Evolutionary conservation across 2,888 invertebrate genomes (phyloP), one percentile per base, ranked within the genome.

Genomic region (Noctua pronuba): DNA sequence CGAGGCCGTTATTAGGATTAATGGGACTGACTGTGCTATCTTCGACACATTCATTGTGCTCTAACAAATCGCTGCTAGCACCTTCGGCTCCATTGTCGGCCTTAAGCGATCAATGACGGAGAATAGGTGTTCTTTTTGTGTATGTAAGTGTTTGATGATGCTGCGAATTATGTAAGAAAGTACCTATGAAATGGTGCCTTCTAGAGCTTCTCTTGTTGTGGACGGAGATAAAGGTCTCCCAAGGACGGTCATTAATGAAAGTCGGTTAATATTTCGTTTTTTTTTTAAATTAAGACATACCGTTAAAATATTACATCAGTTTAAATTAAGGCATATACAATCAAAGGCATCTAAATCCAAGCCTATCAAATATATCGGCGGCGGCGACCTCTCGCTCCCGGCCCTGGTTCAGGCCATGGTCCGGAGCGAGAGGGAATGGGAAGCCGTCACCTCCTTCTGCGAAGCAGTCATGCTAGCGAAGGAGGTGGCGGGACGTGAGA

Each of bases 21-120:
- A 90, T 90, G 90, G 86, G 41, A 70, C 79, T 88, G 88, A 90
- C 86, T 89, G 76, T 86, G 89, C 88, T 89, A 88, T 89, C 89
- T 88, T 76, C 68, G 55, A 84, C 77, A 79, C 88, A 79, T 86
- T 90, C 87, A 88, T 90, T 90, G 88, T 88, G 74, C 73, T 71
- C 84, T 86, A 86, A 88, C 88, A 90, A 89, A 90, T 88, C 86
- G 90, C 85, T 85, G 85, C 80, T 79, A 86, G 80, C 83, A 88
- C 89, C 83, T 89, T 79, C 69, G 74, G 73, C 75, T 70, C 90
- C 52, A 87, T 89, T 89, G 88, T 89, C 64, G 75, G 77, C 73
- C 79, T 70, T 74, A 82, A 88, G 77, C 88, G 88, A 83, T 85
- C 87, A 88, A 79, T 84, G 85, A 77, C 70, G 73, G 46, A 83